These are phyloP conservation scores for Cybosia mesomella DNA, from an alignment of 2,888 invertebrate genomes.

Conservation along the genomic window DNA sequence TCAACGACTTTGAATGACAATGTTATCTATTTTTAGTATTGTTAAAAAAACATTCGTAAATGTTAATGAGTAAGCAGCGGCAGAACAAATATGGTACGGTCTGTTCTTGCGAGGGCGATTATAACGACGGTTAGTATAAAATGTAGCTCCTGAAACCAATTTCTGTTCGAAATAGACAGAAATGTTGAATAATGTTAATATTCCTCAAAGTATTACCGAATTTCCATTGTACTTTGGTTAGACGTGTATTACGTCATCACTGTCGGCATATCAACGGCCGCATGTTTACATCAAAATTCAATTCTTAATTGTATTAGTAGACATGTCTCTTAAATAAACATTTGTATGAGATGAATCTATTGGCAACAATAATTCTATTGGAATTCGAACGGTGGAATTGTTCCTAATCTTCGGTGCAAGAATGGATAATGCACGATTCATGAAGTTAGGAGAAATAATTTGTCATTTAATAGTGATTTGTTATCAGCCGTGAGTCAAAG, in stretches of 20 bases:
- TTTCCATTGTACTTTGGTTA: slow-evolving; percentile 44
- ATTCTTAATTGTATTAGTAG: slow-evolving; percentile 32
- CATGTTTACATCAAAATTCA: slow-evolving; percentile 38
- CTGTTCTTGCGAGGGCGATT: slow-evolving; percentile 36
- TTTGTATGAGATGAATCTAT: slow-evolving; percentile 33
- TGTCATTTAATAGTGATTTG: slow-evolving; percentile 60
- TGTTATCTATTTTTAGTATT: slow-evolving; percentile 38
- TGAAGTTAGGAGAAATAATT: slow-evolving; percentile 44
- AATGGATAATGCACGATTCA: slow-evolving; percentile 41
- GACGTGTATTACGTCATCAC: slow-evolving; percentile 41
- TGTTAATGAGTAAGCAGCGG: slow-evolving; percentile 36
- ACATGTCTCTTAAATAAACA: slow-evolving; percentile 35
- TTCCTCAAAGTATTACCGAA: slow-evolving; percentile 40
- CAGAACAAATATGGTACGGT: slow-evolving; percentile 44
- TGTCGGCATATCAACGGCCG: slow-evolving; percentile 34
- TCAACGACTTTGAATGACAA: slow-evolving; percentile 26
- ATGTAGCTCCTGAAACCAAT: slow-evolving; percentile 36
- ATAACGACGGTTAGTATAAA: slow-evolving; percentile 24
- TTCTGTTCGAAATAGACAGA: slow-evolving; percentile 33
- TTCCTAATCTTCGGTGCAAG: slow-evolving; percentile 39
- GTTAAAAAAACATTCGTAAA: slow-evolving; percentile 36
- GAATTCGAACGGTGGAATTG: slow-evolving; percentile 32
- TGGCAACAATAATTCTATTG: slow-evolving; percentile 24
- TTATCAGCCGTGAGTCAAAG: slow-evolving; percentile 63
- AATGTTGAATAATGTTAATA: slow-evolving; percentile 35